Percentiles rank a stretch among this genome's conserved stretches.
These are phyloP conservation scores for Ischnus inquisitorius DNA, from an alignment of 2,888 invertebrate genomes.

Conservation along the genomic window DNA sequence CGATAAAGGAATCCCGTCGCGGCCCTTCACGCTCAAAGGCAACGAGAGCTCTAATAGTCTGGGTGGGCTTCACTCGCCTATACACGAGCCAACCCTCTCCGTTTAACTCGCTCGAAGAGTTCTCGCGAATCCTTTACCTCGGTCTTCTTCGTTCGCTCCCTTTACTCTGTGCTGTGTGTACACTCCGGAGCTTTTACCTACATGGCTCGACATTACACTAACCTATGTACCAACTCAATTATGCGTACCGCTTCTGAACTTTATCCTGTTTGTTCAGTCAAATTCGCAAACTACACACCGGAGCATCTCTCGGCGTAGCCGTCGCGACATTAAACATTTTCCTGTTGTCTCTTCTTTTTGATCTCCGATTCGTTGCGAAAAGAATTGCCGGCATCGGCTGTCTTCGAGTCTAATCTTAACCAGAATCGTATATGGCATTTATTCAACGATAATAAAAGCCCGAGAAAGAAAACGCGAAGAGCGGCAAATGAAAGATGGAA, in stretches of 20 bases:
- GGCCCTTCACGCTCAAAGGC: slow-evolving; percentile 23
- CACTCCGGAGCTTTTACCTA: slow-evolving; percentile 10
- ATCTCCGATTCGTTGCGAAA: not conserved
- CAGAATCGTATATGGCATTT: slow-evolving; percentile 1
- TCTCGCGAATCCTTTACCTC: slow-evolving; percentile 46
- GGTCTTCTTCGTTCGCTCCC: slow-evolving; percentile 16
- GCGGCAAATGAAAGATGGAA: slow-evolving; percentile 5
- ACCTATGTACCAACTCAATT: slow-evolving; percentile 45
- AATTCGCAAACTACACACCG: slow-evolving; percentile 21
- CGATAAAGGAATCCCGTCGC: slow-evolving; percentile 39
- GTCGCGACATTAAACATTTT: not conserved
- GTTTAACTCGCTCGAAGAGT: slow-evolving; percentile 47
- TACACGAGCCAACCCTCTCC: slow-evolving; percentile 6
- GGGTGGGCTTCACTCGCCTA: slow-evolving; percentile 18
- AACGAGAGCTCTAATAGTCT: slow-evolving; percentile 51
- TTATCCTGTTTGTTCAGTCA: slow-evolving; percentile 16
- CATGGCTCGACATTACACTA: slow-evolving; percentile 15
- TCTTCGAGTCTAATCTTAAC: not conserved
- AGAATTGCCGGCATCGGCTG: not conserved
- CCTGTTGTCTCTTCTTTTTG: not conserved
- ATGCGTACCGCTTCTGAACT: slow-evolving; percentile 32
- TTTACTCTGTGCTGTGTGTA: not conserved
- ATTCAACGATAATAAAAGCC: not conserved
- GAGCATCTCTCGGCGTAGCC: not conserved
- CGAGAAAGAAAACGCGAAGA: slow-evolving; percentile 1